Evolutionary conservation across 2,113 vertebrate genomes (phyloP).

Genomic region (Trogon melanurus): DNA sequence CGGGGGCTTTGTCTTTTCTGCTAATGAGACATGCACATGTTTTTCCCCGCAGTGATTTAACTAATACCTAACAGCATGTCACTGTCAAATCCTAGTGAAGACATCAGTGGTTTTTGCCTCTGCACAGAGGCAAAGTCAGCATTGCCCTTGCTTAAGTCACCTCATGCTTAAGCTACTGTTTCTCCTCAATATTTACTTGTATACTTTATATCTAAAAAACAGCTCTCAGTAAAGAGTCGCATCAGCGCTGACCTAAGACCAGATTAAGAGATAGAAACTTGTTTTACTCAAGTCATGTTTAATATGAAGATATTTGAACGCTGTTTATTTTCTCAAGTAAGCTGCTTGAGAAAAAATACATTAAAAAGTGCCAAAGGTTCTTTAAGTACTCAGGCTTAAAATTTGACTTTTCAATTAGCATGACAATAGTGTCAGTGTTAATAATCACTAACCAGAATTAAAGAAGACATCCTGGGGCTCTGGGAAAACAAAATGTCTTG

Average conservation of each 20-base stretch:
- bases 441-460: constrained; percentile 56
- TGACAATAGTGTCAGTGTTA: constrained; percentile 67
- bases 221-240: neutral
- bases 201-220: neutral
- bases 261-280: neutral
- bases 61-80: neutral
- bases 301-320: neutral
- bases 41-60: neutral
- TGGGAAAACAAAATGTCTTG: constrained; percentile 50
- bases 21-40: neutral
- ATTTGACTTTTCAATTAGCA: constrained; percentile 66
- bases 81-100: neutral
- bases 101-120: neutral
- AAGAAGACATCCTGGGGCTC: constrained; percentile 44
- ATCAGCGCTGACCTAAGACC: neutral
- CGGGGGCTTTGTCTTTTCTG: neutral
- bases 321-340: neutral
- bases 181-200: neutral
- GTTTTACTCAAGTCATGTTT: neutral
- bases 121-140: neutral
- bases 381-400: constrained; percentile 51
- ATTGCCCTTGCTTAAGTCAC: neutral
- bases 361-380: constrained; percentile 36
- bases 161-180: neutral
- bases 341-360: neutral